Base-by-base conservation (phyloP, 2,888 invertebrate genomes). In the Mimumesa dahlbomi region DNA sequence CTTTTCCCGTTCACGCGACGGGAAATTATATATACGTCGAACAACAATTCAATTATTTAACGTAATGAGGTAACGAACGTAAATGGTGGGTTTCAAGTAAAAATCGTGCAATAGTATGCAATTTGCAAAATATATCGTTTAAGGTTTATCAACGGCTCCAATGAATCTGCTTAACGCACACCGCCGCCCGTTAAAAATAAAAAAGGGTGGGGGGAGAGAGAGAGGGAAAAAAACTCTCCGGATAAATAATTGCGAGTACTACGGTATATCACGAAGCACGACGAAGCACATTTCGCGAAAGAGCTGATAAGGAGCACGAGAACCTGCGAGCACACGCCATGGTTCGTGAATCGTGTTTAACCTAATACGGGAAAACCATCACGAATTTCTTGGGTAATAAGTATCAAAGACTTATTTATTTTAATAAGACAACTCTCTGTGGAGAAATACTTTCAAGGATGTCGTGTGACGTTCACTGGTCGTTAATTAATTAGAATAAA, bases 221-320 rank as follows among this genome's bases (percentile, higher is more conserved):
- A n/a, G n/a, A n/a, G n/a, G n/a, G n/a, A n/a, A n/a, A n/a, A n/a
- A n/a, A n/a, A n/a, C n/a, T n/a, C n/a, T 58, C 59, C 21, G 59
- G 48, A 52, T 43, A 75, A 79, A 77, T 66, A 71, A 64, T 73
- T 70, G 63, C 45, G 73, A 75, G 63, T 59, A 61, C 46, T 53
- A 52, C 52, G 56, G 71, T 71, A 62, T 65, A 71, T 72, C 59
- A 63, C 48, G 52, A 40, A 36, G 59, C 49, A 45, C 69, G 59
- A 42, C 59, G 59, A 61, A 54, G 66, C 67, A 70, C 69, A 59
- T 77, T 81, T 81, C 65, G 59, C 49, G 62, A 75, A 69, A 64
- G 29, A 64, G 59, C 58, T 64, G 79, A 80, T 80, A 80, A 80
- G 77, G 66, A 52, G 71, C 79, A 80, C 81, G 79, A 73, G 75